Base-by-base conservation (phyloP, 2,113 vertebrate species). In the Toxotes chatareus region DNA sequence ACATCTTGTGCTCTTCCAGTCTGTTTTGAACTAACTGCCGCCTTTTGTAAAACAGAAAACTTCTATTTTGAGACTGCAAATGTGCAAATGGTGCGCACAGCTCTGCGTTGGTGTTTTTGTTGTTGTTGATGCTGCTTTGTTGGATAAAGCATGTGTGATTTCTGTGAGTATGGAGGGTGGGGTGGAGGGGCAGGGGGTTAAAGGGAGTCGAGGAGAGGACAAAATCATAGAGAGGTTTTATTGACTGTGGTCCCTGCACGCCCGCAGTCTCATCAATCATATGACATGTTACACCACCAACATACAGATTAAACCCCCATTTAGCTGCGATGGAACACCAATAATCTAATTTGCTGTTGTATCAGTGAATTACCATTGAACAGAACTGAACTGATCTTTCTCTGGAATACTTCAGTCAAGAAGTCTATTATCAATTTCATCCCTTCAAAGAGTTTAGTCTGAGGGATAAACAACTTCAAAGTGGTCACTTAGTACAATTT, bases 241-340 rank as follows among this genome's bases (percentile, higher is more conserved):
- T 70, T 4, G 49, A 76, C 65, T 63, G 61, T 17, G 70, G 83
- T 60, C 70, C 73, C 57, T 7, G 69, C 46, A 56, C 31, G 60
- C 67, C 67, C 9, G 57, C 65, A 32, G 73, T 23, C 23, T 85
- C 86, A 91, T 88, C 82, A 59, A 70, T 86, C 83, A 86, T 63
- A 11, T 21, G 14, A 62, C 76, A 61, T n/a, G 72, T 44, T 80
- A 19, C 79, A 68, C 63, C 76, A 32, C 40, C 27, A 78, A 76
- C 83, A 56, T 51, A 68, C 59, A 74, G 42, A 66, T 17, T 46
- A 73, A 74, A 79, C 3, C 65, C 11, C 16, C 23, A 66, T 71
- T 86, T 59, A 81, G 31, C 63, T 55, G 59, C 69, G 0, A 1
- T 16, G 19, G 47, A 78, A 53, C 60, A 46, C 1, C n/a, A 19